Conservation (phyloP, 2,797 vertebrate genomes). For the Morelia viridis region DNA sequence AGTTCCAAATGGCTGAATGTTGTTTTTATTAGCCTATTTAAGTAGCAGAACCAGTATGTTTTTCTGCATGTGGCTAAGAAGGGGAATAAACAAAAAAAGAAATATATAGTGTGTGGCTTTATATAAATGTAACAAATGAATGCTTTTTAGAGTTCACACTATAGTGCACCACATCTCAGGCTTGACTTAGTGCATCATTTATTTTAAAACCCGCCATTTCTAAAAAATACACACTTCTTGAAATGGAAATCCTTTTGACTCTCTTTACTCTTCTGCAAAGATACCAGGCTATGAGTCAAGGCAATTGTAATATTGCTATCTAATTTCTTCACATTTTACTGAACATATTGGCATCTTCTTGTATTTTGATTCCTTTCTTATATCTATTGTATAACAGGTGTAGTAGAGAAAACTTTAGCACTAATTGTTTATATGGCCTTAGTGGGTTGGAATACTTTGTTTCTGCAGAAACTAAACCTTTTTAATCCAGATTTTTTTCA, state of each 20-base stretch:
- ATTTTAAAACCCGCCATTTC: conserved; percentile 48
- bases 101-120: conserved; percentile 45
- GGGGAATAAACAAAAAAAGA: conserved; percentile 57
- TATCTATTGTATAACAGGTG: not conserved
- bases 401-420: not conserved
- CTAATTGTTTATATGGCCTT: not conserved
- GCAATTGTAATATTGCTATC: conserved; percentile 10
- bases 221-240: conserved; percentile 43
- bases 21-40: conserved; percentile 71
- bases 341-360: conserved; percentile 4
- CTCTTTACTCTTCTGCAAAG: conserved; percentile 25
- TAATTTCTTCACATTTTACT: conserved; percentile 29
- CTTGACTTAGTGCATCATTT: conserved; percentile 40
- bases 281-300: conserved; percentile 34
- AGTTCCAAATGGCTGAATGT: conserved; percentile 70
- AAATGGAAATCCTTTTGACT: conserved; percentile 27
- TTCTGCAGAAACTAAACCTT: not conserved
- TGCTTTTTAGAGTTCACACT: conserved; percentile 55
- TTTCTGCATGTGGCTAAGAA: conserved; percentile 64
- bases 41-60: conserved; percentile 65
- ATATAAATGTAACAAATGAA: conserved; percentile 53
- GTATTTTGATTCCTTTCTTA: not conserved
- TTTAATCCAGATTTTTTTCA: not conserved
- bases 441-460: not conserved
- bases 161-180: conserved; percentile 37